A percentile compares a stretch with the other conserved stretches of the same genome.
Evolutionary conservation across 2,888 invertebrate genomes (phyloP).

Genomic region (Eilema depressum): DNA sequence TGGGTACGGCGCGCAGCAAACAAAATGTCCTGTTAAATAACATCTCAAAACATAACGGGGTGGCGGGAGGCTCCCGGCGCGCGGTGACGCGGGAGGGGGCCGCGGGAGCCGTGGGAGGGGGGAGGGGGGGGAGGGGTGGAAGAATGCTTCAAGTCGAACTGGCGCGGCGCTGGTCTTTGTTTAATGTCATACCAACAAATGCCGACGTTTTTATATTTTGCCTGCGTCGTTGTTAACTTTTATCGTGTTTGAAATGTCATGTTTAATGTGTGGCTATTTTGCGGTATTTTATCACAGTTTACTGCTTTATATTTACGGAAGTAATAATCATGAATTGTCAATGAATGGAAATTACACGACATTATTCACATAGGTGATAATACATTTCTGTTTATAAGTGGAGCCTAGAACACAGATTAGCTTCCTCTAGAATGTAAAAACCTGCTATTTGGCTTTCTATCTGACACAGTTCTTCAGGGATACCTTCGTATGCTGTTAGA

Average conservation of each 20-base stretch:
- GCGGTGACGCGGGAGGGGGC: neutral
- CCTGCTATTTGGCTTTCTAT: no score
- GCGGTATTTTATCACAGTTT: neutral
- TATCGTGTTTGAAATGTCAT: neutral
- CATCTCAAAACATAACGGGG: conserved; percentile 51
- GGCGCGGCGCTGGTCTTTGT: conserved; percentile 40
- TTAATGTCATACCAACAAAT: conserved; percentile 50
- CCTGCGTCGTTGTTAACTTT: conserved; percentile 21
- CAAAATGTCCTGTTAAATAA: conserved; percentile 56
- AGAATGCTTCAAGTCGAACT: conserved; percentile 25
- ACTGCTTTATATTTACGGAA: neutral
- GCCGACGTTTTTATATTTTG: conserved; percentile 30
- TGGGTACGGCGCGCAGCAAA: conserved; percentile 30
- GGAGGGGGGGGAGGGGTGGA: neutral
- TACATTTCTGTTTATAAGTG: no score
- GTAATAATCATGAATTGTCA: neutral
- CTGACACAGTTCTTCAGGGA: no score
- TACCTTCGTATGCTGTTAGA: no score
- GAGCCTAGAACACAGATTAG: no score
- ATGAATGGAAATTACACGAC: neutral
- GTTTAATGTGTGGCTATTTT: neutral
- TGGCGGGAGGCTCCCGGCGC: conserved; percentile 17
- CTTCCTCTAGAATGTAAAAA: no score
- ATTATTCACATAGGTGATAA: no score
- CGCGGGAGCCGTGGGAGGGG: neutral